Evolutionary conservation across 2,888 invertebrate genomes (phyloP).

Genomic region (Caenorhabditis uteleia): DNA sequence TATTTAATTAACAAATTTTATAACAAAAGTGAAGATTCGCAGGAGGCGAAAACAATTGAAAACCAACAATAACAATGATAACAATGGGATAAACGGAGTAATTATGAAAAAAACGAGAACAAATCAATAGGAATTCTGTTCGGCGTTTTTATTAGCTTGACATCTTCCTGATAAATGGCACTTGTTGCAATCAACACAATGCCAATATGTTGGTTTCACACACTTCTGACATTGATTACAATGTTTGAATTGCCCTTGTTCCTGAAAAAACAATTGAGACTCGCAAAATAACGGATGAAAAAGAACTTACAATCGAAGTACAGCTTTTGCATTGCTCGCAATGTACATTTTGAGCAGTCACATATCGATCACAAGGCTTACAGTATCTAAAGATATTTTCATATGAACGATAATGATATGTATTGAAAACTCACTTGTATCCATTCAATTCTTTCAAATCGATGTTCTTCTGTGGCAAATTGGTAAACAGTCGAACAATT

Average conservation of each 20-base stretch:
- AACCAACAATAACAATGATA: constrained; percentile 15
- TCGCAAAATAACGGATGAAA: neutral
- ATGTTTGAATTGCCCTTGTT: constrained; percentile 47
- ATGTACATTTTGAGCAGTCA: constrained; percentile 54
- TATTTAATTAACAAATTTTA: neutral
- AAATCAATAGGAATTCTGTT: too few species aligned
- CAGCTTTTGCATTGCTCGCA: constrained; percentile 58
- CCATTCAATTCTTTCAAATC: constrained; percentile 44
- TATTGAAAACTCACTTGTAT: constrained; percentile 43
- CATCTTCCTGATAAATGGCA: constrained; percentile 57
- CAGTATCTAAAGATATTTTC: constrained; percentile 49
- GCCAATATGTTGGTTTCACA: constrained; percentile 57
- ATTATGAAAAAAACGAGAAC: constrained; percentile 2
- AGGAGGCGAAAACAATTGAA: constrained; percentile 9
- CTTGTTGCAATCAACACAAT: constrained; percentile 52
- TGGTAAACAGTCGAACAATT: constrained; percentile 62
- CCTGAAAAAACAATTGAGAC: constrained; percentile 1
- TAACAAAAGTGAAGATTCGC: constrained; percentile 2
- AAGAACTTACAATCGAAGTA: constrained; percentile 38
- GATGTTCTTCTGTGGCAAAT: constrained; percentile 47
- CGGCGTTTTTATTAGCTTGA: constrained; percentile 8
- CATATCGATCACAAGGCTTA: constrained; percentile 54
- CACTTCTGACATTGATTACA: constrained; percentile 58
- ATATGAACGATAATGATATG: neutral
- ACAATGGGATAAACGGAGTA: neutral